Base-by-base conservation (phyloP, 2,888 invertebrate genomes). In the Macaria liturata region DNA sequence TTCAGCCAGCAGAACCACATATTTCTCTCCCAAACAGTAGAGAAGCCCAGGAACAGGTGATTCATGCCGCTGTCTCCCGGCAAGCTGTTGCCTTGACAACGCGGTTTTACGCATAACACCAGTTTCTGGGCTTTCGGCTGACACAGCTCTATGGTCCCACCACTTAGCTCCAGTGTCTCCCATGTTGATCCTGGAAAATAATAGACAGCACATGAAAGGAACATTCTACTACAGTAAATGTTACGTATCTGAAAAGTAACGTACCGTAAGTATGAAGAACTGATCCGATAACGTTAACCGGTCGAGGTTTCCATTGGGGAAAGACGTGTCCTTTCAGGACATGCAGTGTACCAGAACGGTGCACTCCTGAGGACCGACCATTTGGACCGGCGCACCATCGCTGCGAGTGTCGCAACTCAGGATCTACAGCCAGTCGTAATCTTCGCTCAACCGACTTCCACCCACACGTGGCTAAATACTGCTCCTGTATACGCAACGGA, bases 321-420 rank as follows among this genome's bases (percentile, higher is more conserved):
- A 94, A 94, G 49, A 95, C 95, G 66, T 95, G 92, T 47, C 95
- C 95, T 78, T 95, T 95, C 50, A 95, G 81, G 47, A 95, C 91
- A 66, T 93, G 86, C 47, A 94, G 80, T 55, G 93, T 93, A 32
- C 93, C 90, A 53, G 93, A 91, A 39, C 79, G 78, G 9, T 83
- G 65, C 4, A 88, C 81, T 42, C 87, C 93, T 44, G 91, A 81
- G 7, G 88, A 84, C 3, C 90, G 86, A 0, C 86, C 86, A 31
- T 93, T 87, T 30, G 94, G 94, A 6, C 94, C 94, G 7, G 93
- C 91, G 70, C 94, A 93, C 87, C 94, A 94, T 47, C 93, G 89
- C 61, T 95, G 78, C 59, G 93, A 87, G 80, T 94, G 93, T 45
- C 94, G 88, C 60, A 95, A 80, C 73, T 94, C 94, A 32, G 94